These are phyloP conservation scores for Acanthurus lineatus DNA, from an alignment of 2,797 vertebrate species.

Conservation along the genomic window DNA sequence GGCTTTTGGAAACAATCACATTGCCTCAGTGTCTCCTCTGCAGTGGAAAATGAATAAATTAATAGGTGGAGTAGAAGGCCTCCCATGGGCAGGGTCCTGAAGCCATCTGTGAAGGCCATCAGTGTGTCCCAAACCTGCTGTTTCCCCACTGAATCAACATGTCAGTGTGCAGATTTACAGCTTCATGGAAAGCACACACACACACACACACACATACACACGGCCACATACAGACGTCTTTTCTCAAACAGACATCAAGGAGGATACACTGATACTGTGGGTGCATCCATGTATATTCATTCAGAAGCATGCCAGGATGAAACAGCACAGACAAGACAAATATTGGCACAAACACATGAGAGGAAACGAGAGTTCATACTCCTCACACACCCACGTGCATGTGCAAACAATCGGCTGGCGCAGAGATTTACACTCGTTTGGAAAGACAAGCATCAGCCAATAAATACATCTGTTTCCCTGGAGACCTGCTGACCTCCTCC, in stretches of 20 bases:
- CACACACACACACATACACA: conserved; percentile 9
- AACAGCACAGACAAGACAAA: conserved; percentile 54
- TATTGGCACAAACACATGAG: conserved; percentile 22
- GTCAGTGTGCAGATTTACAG: conserved; percentile 80
- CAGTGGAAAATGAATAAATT: conserved; percentile 84
- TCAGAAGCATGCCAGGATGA: conserved; percentile 38
- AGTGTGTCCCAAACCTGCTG: conserved; percentile 80
- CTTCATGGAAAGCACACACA: conserved; percentile 59
- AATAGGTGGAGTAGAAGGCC: conserved; percentile 75
- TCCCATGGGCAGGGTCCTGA: conserved; percentile 73
- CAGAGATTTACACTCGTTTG: conserved; percentile 64
- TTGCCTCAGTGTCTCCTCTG: conserved; percentile 73
- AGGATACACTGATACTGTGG: conserved; percentile 12
- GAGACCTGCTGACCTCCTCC: conserved; percentile 56
- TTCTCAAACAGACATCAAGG: conserved; percentile 46
- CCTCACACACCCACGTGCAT: conserved; percentile 24
- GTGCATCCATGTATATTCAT: conserved; percentile 37
- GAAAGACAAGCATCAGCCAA: conserved; percentile 71
- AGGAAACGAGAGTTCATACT: conserved; percentile 39
- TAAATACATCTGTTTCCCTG: conserved; percentile 72
- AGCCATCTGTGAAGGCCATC: conserved; percentile 83
- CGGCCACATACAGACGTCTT: conserved; percentile 13
- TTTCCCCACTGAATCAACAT: conserved; percentile 82
- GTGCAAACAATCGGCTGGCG: conserved; percentile 37
- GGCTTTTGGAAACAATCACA: conserved; percentile 80